These are phyloP conservation scores for Andrena cerasifolii DNA, from an alignment of 1,140 invertebrate genomes.

Conservation along the genomic window DNA sequence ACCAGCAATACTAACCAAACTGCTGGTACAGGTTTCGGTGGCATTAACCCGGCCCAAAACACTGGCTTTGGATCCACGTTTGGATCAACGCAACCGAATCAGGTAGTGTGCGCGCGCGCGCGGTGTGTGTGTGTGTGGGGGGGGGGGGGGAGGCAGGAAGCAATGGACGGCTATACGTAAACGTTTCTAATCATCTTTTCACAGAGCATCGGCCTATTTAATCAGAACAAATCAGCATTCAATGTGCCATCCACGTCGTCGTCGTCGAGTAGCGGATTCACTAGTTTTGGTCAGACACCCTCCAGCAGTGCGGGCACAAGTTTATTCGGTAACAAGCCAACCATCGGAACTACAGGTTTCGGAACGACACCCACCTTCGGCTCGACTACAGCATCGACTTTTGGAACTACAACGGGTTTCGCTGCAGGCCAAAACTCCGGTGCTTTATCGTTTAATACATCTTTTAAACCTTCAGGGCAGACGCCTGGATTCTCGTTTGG, in stretches of 20 bases:
- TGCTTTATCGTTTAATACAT: conserved; percentile 82
- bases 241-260: conserved; percentile 78
- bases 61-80: conserved; percentile 78
- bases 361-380: conserved; percentile 83
- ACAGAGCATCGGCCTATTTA: conserved; percentile 80
- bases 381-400: conserved; percentile 76
- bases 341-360: conserved; percentile 81
- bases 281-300: conserved; percentile 79
- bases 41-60: conserved; percentile 75
- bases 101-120: conserved; percentile 74
- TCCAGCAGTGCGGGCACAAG: conserved; percentile 77
- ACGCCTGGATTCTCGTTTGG: conserved; percentile 82
- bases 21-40: conserved; percentile 79
- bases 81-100: conserved; percentile 78
- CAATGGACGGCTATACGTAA: background rate
- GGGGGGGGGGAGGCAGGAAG: no score
- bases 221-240: conserved; percentile 81
- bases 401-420: conserved; percentile 81
- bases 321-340: conserved; percentile 80
- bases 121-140: no score
- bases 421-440: conserved; percentile 76
- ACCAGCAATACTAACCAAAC: conserved; percentile 70
- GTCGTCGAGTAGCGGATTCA: conserved; percentile 79
- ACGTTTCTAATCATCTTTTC: conserved; percentile 36
- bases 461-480: conserved; percentile 78